phyloP scores from a whole-genome alignment of 1,140 invertebrate genomes.

The Bactericera cockerelli region DNA sequence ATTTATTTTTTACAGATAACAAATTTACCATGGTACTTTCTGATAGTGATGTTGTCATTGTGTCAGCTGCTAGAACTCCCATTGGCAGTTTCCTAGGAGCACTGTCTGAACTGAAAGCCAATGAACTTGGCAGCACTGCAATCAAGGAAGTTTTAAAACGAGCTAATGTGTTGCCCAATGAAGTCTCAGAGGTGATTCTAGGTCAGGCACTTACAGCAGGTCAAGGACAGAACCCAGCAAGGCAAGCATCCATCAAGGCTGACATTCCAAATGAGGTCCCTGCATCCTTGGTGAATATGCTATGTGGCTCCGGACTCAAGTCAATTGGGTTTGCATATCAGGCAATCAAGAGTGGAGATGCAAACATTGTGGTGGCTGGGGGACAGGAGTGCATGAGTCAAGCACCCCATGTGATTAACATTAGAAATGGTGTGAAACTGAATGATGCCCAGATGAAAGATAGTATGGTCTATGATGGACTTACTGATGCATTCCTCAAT shows the following conservation, averaged over 20 bases:
- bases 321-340: slow-evolving; percentile 53
- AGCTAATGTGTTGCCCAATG: slow-evolving; percentile 38
- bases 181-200: slow-evolving; percentile 71
- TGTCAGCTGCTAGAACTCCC: slow-evolving; percentile 46
- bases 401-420: slow-evolving; percentile 49
- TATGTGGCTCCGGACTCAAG: slow-evolving; percentile 76
- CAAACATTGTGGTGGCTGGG: slow-evolving; percentile 55
- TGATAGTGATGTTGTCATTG: slow-evolving; percentile 37
- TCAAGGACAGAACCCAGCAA: slow-evolving; percentile 72
- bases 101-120: slow-evolving; percentile 47
- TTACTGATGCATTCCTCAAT: slow-evolving; percentile 61
- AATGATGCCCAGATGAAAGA: slow-evolving; percentile 49
- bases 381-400: slow-evolving; percentile 78
- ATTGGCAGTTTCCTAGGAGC: slow-evolving; percentile 53
- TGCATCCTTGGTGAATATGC: slow-evolving; percentile 62
- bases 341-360: slow-evolving; percentile 52
- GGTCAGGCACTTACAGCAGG: slow-evolving; percentile 53
- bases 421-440: slow-evolving; percentile 52
- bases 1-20: too few relatives aligned
- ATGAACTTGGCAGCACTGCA: slow-evolving; percentile 56
- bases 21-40: slow-evolving; percentile 11
- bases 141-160: slow-evolving; percentile 54
- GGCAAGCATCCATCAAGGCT: slow-evolving; percentile 61
- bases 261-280: slow-evolving; percentile 58
- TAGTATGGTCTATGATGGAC: slow-evolving; percentile 57